phyloP scores from a whole-genome alignment of 2,113 vertebrate genomes.

The Callionymus lyra region DNA sequence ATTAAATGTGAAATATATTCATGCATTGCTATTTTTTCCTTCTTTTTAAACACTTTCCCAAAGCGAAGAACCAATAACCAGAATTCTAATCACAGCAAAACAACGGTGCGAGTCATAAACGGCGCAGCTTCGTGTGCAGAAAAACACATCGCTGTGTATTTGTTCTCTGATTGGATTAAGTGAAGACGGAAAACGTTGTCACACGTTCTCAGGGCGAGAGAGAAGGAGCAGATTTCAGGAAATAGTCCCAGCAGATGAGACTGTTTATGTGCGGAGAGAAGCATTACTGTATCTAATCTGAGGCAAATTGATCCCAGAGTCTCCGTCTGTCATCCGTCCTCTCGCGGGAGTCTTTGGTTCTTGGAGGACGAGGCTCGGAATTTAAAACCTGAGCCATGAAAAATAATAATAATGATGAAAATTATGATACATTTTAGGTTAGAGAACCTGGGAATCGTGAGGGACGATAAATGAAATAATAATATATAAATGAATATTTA shows the following conservation, averaged over 20 bases:
- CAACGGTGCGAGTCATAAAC: not conserved
- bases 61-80: not conserved
- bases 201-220: constrained; percentile 10
- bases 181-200: constrained; percentile 15
- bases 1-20: no score
- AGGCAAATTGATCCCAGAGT: constrained; percentile 49
- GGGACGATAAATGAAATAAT: no score
- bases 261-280: constrained; percentile 58
- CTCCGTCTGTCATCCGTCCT: constrained; percentile 42
- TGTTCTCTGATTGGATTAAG: constrained; percentile 28
- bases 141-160: constrained; percentile 17
- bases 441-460: no score
- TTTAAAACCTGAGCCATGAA: constrained; percentile 31
- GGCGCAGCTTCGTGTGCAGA: not conserved
- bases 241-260: constrained; percentile 30
- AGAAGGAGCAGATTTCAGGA: constrained; percentile 35
- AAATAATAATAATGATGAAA: constrained; percentile 29
- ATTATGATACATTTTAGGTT: no score
- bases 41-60: not conserved
- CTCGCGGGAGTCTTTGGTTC: constrained; percentile 34
- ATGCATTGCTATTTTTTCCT: no score
- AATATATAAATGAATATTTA: not conserved
- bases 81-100: not conserved
- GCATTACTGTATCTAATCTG: constrained; percentile 62
- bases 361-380: constrained; percentile 22